These are phyloP conservation scores for Aporrectodea caliginosa DNA, from an alignment of 1,140 invertebrate genomes.

Conservation along the genomic window DNA sequence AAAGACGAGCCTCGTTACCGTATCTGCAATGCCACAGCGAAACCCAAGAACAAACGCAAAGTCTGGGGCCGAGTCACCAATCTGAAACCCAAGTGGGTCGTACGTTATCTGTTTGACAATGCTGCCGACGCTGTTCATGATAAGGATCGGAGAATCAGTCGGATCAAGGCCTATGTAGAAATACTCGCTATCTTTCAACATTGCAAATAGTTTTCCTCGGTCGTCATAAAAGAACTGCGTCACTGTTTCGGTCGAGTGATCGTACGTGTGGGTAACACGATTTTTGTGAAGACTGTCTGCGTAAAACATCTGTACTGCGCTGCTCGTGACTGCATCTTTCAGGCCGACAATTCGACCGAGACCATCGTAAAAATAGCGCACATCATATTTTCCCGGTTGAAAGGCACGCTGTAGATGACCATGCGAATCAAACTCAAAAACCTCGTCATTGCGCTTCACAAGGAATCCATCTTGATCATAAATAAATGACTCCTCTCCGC, in stretches of 20 bases:
- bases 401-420: slow-evolving; percentile 84
- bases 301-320: slow-evolving; percentile 92
- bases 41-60: slow-evolving; percentile 78
- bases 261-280: slow-evolving; percentile 66
- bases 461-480: slow-evolving; percentile 89
- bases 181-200: slow-evolving; percentile 75
- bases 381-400: slow-evolving; percentile 81
- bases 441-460: slow-evolving; percentile 81
- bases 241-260: slow-evolving; percentile 58
- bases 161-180: slow-evolving; percentile 94
- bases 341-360: slow-evolving; percentile 75
- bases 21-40: slow-evolving; percentile 85
- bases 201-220: slow-evolving; percentile 74
- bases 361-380: slow-evolving; percentile 89
- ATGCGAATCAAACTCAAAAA: slow-evolving; percentile 85
- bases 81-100: slow-evolving; percentile 83
- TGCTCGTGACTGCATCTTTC: slow-evolving; percentile 72
- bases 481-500: slow-evolving; percentile 81
- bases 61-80: slow-evolving; percentile 82
- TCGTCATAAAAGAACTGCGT: slow-evolving; percentile 64
- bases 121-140: slow-evolving; percentile 84
- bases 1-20: slow-evolving; percentile 71
- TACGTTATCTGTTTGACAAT: slow-evolving; percentile 85
- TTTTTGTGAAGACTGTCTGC: slow-evolving; percentile 65
- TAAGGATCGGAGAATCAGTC: slow-evolving; percentile 82